Evolutionary conservation across 2,113 vertebrate genomes (phyloP), one percentile per base, ranked within the genome.

Genomic region (Dunckerocampus dactyliophorus): DNA sequence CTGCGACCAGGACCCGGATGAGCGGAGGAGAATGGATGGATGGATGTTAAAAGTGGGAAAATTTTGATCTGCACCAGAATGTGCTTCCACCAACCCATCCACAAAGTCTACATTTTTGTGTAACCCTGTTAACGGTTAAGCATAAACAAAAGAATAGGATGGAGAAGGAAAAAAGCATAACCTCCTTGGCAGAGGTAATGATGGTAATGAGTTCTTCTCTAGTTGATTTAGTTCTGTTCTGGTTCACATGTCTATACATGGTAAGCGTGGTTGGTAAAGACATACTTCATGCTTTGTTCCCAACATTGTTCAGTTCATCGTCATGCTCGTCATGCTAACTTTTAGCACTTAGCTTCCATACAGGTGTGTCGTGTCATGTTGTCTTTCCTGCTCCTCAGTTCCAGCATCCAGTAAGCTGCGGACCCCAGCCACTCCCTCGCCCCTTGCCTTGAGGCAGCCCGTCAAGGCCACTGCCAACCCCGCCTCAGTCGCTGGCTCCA

Each of bases 371-470:
- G 5, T 34, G 0, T 14, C 31, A 34, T 21, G 28, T 55, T 55
- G 70, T 59, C 79, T 6, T 51, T 72, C 74, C 64, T 82, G 68
- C 69, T 66, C 62, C 59, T 8, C 88, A 99, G 97, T 99, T 81
- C 96, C 95, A 47, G 94, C 96, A 82, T 93, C 95, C 59, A 94
- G 95, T 85, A 99, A 98, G 63, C 92, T 98, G 80, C 91, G 97
- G 46, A 92, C 93, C 6, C 96, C 97, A 1, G 90, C 86, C 50
- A 91, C 94, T 2, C 95, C 95, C 0, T 99, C 97, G 52, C 97
- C 97, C 1, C 82, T 99, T 65, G 92, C 96, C 52, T 88, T 99
- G 39, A 92, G 94, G n/a, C 97, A 98, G 12, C 97, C 97, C 0
- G 83, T 98, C 51, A 98, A 98, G 79, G 95, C 94, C 8, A 91